Percentiles rank a stretch among this genome's conserved stretches.
Evolutionary conservation across 1,140 invertebrate genomes (phyloP).

Genomic region (Pseudomyrmex gracilis): DNA sequence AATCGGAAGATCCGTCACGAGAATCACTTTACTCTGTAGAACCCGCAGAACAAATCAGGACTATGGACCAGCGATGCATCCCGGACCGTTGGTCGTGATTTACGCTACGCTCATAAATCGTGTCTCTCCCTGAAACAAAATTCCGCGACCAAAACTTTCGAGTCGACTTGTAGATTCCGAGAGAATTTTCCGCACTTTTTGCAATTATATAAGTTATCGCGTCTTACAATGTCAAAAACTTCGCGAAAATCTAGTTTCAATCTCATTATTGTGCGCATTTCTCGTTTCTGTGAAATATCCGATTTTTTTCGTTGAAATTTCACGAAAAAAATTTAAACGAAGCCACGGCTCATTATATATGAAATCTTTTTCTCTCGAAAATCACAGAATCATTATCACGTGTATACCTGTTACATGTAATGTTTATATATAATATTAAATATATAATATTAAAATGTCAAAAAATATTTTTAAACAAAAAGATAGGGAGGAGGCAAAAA

Average conservation of each 20-base stretch:
- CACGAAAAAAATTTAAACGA: no score
- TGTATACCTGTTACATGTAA: no score
- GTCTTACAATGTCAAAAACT: neutral
- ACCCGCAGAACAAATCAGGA: constrained; percentile 1
- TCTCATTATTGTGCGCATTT: constrained; percentile 19
- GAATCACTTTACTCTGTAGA: constrained; percentile 33
- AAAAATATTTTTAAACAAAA: no score
- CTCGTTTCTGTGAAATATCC: constrained; percentile 9
- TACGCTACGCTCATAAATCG: constrained; percentile 28
- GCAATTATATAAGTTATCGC: neutral
- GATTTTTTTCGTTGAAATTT: neutral
- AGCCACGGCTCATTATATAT: neutral
- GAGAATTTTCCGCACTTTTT: neutral
- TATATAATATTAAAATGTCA: no score
- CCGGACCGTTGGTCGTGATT: constrained; percentile 27
- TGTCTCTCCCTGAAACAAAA: neutral
- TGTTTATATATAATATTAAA: no score
- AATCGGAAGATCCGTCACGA: constrained; percentile 13
- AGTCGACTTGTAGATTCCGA: neutral
- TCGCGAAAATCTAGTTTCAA: neutral
- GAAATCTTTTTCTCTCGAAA: neutral
- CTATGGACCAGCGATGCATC: neutral
- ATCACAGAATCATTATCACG: no score
- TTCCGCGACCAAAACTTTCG: constrained; percentile 17
- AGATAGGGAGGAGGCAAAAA: no score